phyloP scores from a whole-genome alignment of 1,140 invertebrate genomes.

The Centruroides sculpturatus region DNA sequence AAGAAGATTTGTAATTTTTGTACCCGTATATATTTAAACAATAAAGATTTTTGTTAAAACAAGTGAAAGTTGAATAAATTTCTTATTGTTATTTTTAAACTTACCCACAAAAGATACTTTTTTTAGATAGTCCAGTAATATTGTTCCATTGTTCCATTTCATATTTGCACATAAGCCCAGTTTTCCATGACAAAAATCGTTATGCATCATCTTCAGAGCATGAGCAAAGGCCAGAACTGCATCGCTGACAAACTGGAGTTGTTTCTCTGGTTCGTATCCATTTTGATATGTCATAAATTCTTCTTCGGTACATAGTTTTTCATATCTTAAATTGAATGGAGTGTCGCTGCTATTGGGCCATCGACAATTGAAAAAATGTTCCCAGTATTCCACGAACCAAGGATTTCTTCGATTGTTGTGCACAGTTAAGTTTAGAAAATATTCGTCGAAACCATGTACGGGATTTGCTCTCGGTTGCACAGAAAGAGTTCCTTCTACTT shows the following conservation, averaged over 20 bases:
- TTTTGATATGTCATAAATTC: slow-evolving; percentile 43
- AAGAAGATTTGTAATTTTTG: too few relatives aligned
- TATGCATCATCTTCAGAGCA: slow-evolving; percentile 75
- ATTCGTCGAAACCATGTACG: slow-evolving; percentile 70
- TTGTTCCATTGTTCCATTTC: slow-evolving; percentile 70
- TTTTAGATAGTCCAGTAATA: slow-evolving; percentile 62
- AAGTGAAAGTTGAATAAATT: too few relatives aligned
- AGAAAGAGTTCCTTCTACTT: slow-evolving; percentile 56
- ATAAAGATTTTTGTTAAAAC: too few relatives aligned
- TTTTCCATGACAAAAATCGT: slow-evolving; percentile 47
- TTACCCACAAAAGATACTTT: slow-evolving; percentile 72
- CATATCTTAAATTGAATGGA: slow-evolving; percentile 63
- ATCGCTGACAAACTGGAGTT: slow-evolving; percentile 81
- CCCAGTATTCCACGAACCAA: slow-evolving; percentile 93
- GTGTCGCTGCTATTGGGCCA: slow-evolving; percentile 52
- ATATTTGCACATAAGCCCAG: slow-evolving; percentile 68
- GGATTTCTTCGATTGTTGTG: slow-evolving; percentile 77
- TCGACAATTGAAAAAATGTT: slow-evolving; percentile 58
- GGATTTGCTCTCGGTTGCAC: slow-evolving; percentile 80
- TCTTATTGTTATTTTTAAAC: slow-evolving; percentile 2
- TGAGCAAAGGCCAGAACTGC: slow-evolving; percentile 82
- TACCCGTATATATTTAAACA: too few relatives aligned
- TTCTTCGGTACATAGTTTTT: slow-evolving; percentile 15
- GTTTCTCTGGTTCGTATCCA: slow-evolving; percentile 61
- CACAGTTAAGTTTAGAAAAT: slow-evolving; percentile 69